These are phyloP conservation scores for Bombus difficillimus DNA, from an alignment of 1,140 invertebrate genomes.

Conservation along the genomic window DNA sequence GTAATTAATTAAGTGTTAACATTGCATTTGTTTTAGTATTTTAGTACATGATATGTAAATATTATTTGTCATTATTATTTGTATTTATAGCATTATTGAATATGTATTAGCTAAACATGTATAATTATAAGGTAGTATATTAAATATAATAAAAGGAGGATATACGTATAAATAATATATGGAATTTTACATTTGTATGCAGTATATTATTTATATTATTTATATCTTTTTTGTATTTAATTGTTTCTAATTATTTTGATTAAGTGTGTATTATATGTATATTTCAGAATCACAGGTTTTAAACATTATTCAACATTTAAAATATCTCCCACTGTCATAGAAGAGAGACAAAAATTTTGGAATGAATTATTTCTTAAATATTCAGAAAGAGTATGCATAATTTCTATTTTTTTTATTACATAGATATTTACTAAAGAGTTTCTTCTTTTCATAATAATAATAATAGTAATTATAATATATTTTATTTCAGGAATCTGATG, in stretches of 20 bases:
- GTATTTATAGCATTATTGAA: no score
- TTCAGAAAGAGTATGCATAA: constrained; percentile 53
- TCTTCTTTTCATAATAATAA: neutral
- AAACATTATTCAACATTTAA: neutral
- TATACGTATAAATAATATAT: no score
- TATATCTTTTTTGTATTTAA: neutral
- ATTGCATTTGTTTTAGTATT: no score
- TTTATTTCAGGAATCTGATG: constrained; percentile 38
- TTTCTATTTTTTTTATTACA: neutral
- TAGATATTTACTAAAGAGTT: neutral
- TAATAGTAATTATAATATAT: constrained; percentile 30
- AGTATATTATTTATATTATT: neutral
- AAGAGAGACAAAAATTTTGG: constrained; percentile 59
- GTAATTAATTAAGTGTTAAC: no score
- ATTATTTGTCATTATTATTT: no score
- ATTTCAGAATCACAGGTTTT: constrained; percentile 36
- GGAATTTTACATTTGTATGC: neutral
- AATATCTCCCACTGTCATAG: constrained; percentile 49
- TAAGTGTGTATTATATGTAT: neutral
- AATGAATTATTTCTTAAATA: constrained; percentile 67
- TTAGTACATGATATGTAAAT: no score
- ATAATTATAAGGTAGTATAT: neutral
- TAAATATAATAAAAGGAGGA: no score
- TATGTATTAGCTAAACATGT: neutral
- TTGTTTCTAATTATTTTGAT: neutral